A percentile compares a stretch with the other conserved stretches of the same genome.
Evolutionary conservation across 2,797 vertebrate genomes (phyloP).

Genomic region (Poeciliopsis turneri): DNA sequence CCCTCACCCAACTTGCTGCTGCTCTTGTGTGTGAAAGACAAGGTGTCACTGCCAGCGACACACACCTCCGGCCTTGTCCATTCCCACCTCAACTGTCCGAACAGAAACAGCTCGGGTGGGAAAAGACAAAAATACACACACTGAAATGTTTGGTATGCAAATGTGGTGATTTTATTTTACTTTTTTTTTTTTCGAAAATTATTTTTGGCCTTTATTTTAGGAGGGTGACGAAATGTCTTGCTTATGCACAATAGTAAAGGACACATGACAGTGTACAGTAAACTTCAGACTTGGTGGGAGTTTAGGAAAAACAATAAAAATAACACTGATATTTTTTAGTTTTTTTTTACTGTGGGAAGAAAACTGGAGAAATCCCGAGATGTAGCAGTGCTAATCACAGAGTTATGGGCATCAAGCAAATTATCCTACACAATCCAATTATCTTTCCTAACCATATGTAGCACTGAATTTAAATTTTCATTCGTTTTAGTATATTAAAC

Average conservation of each 20-base stretch:
- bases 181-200: no score
- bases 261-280: background rate
- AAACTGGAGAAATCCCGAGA: background rate
- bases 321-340: no score
- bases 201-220: no score
- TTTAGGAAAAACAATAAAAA: background rate
- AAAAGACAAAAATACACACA: slow-evolving; percentile 2
- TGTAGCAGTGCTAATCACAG: background rate
- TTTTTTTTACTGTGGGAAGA: background rate
- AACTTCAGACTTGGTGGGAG: background rate
- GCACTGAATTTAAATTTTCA: no score
- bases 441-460: no score
- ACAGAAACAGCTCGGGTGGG: slow-evolving; percentile 1
- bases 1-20: slow-evolving; percentile 29
- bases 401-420: no score
- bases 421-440: no score
- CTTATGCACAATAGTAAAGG: background rate
- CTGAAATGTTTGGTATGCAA: slow-evolving; percentile 15
- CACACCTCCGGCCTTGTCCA: slow-evolving; percentile 42
- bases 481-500: no score
- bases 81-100: slow-evolving; percentile 34
- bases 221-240: background rate
- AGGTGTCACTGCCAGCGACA: slow-evolving; percentile 27
- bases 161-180: no score
- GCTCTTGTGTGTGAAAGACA: slow-evolving; percentile 34